phyloP scores from a whole-genome alignment of 2,888 invertebrate species.

The Galerucella pusilla region DNA sequence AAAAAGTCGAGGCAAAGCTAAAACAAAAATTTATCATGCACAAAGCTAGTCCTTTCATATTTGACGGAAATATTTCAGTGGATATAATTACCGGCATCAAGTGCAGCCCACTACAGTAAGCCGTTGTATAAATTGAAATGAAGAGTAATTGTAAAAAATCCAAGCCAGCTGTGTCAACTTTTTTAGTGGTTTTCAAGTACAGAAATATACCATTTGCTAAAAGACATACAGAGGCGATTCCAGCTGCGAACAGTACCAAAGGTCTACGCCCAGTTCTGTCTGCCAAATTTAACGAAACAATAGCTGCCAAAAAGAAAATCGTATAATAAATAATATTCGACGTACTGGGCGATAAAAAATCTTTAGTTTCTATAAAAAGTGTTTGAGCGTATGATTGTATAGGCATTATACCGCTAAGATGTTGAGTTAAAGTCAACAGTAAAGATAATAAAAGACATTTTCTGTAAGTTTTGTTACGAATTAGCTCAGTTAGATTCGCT shows the following conservation, averaged over 20 bases:
- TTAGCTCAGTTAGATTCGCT: slow-evolving; percentile 67
- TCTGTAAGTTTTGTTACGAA: slow-evolving; percentile 69
- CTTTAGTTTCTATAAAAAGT: slow-evolving; percentile 62
- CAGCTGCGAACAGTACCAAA: slow-evolving; percentile 52
- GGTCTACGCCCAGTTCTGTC: slow-evolving; percentile 69
- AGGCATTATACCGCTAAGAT: slow-evolving; percentile 71
- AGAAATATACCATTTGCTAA: slow-evolving; percentile 27
- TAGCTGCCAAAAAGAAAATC: slow-evolving; percentile 70
- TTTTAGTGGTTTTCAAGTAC: slow-evolving; percentile 14
- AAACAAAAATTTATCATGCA: slow-evolving; percentile 25
- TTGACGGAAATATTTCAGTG: slow-evolving; percentile 30
- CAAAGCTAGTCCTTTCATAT: slow-evolving; percentile 30
- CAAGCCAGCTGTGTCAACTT: slow-evolving; percentile 13
- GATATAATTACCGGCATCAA: slow-evolving; percentile 16
- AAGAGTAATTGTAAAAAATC: slow-evolving; percentile 29
- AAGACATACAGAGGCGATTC: slow-evolving; percentile 15
- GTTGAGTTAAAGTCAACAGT: slow-evolving; percentile 68
- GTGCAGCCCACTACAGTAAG: slow-evolving; percentile 29
- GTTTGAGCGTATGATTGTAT: slow-evolving; percentile 72
- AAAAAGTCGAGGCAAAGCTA: slow-evolving; percentile 14
- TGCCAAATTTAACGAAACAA: slow-evolving; percentile 69
- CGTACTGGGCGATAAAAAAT: slow-evolving; percentile 61
- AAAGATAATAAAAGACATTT: slow-evolving; percentile 74
- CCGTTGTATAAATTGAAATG: slow-evolving; percentile 21
- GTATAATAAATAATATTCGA: slow-evolving; percentile 59